Evolutionary conservation across 2,113 vertebrate genomes (phyloP).

Genomic region (Scomber colias): DNA sequence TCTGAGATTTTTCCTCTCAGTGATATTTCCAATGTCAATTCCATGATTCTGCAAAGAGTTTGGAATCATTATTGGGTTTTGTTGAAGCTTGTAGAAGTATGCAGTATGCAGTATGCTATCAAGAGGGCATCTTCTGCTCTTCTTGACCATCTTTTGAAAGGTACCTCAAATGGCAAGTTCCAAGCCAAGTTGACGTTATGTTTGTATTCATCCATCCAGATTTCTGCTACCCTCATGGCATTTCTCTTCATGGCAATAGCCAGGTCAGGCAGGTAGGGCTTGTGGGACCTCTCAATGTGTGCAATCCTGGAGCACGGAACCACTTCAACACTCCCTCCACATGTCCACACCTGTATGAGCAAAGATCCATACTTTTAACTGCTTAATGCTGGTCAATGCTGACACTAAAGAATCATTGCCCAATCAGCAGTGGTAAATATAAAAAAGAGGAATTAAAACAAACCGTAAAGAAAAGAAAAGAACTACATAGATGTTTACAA

Average conservation of each 20-base stretch:
- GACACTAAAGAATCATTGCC: not conserved
- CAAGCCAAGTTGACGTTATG: constrained; percentile 84
- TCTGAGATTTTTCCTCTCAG: constrained; percentile 89
- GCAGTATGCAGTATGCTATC: not conserved
- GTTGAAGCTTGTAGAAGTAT: not conserved
- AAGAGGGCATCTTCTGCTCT: not conserved
- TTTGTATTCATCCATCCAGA: constrained; percentile 90
- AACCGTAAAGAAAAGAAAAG: too few species aligned
- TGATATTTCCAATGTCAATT: constrained; percentile 93
- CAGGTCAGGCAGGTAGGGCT: constrained; percentile 83
- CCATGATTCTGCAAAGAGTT: constrained; percentile 88
- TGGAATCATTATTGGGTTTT: too few species aligned
- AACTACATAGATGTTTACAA: not conserved
- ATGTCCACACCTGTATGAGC: constrained; percentile 84
- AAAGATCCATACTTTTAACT: not conserved
- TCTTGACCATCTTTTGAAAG: not conserved
- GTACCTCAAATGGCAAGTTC: constrained; percentile 85
- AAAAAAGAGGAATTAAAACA: not conserved
- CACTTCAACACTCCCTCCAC: constrained; percentile 86
- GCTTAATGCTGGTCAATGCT: not conserved
- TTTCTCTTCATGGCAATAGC: constrained; percentile 72
- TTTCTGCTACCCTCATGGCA: constrained; percentile 83
- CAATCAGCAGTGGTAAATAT: not conserved
- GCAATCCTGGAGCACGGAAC: constrained; percentile 86
- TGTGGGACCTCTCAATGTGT: constrained; percentile 86